Conservation (phyloP, 2,797 vertebrate genomes). For the Propithecus perrieri region DNA sequence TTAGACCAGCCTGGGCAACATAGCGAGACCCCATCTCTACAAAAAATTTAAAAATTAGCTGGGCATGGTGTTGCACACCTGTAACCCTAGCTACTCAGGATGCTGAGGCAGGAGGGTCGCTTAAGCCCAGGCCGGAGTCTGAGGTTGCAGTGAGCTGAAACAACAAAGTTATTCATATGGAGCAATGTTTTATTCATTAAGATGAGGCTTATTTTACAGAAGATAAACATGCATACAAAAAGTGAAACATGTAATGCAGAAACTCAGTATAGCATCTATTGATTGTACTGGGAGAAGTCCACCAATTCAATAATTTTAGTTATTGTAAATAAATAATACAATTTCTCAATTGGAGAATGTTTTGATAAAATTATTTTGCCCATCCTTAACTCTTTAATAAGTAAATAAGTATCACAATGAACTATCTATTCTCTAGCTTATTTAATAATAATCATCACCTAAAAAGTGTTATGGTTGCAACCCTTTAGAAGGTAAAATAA, state of each 20-base stretch:
- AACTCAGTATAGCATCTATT: not conserved
- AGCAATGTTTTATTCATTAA: slow-evolving; percentile 19
- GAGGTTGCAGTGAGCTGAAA: not conserved
- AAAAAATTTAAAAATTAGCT: not conserved
- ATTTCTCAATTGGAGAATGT: not conserved
- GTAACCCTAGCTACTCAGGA: not conserved
- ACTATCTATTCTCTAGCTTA: not conserved
- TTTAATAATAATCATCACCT: not conserved
- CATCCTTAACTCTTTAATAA: not conserved
- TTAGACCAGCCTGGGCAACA: not conserved
- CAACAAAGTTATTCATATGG: not conserved
- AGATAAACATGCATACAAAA: not conserved
- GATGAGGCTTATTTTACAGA: slow-evolving; percentile 1
- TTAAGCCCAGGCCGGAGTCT: not conserved
- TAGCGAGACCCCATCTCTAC: not conserved
- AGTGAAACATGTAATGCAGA: not conserved
- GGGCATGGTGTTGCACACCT: not conserved
- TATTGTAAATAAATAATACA: slow-evolving; percentile 6
- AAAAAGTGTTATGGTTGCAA: not conserved
- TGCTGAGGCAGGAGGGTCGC: not conserved
- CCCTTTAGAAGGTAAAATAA: slow-evolving; percentile 20
- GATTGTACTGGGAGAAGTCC: not conserved
- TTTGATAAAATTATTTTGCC: slow-evolving; percentile 37
- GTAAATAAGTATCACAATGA: slow-evolving; percentile 2
- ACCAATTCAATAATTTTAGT: not conserved